Evolutionary conservation across 2,888 invertebrate species (phyloP).

Genomic region (Drosophila picticornis): DNA sequence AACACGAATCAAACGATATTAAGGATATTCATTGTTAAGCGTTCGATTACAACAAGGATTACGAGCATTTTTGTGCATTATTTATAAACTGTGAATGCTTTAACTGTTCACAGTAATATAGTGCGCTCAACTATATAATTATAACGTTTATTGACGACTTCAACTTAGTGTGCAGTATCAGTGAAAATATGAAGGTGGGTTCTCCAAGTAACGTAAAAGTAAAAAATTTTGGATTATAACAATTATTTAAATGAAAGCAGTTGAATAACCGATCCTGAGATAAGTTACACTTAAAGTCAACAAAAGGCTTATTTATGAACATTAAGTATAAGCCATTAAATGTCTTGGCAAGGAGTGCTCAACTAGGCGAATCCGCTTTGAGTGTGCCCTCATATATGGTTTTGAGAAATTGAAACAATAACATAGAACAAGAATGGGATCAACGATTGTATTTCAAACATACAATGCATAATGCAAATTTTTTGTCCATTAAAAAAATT

Average conservation of each 20-base stretch:
- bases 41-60: constrained; percentile 34
- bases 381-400: neutral
- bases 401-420: neutral
- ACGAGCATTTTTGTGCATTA: constrained; percentile 10
- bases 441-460: neutral
- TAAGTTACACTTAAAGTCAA: neutral
- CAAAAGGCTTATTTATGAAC: neutral
- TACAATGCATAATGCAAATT: neutral
- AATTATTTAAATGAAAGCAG: neutral
- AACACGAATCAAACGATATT: constrained; percentile 22
- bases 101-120: constrained; percentile 18
- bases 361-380: neutral
- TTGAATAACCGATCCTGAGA: neutral
- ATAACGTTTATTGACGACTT: constrained; percentile 6
- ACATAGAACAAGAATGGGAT: neutral
- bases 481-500: neutral
- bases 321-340: neutral
- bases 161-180: constrained; percentile 12
- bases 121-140: constrained; percentile 22
- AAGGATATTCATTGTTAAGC: constrained; percentile 27
- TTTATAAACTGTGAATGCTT: constrained; percentile 17
- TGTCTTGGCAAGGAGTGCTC: neutral
- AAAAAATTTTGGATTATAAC: neutral
- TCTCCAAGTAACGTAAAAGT: neutral
- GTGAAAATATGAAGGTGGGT: constrained; percentile 79